Evolutionary conservation across 2,113 vertebrate genomes (phyloP).

Genomic region (Tyrannus savana): DNA sequence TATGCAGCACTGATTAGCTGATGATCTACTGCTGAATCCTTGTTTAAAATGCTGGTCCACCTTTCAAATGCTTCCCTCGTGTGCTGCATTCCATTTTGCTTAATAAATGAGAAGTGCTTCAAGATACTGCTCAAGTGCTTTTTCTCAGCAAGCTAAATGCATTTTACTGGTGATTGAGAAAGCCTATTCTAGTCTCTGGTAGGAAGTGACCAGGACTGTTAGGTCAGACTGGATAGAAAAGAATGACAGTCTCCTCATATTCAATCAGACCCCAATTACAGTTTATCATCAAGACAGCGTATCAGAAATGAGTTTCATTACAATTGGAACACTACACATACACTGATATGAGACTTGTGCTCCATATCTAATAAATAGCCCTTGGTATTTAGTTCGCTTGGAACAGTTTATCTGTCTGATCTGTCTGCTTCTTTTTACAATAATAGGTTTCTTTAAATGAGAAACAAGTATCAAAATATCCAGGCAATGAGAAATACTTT

Average conservation of each 20-base stretch:
- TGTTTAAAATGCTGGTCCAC: slow-evolving; percentile 49
- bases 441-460: neutral
- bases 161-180: slow-evolving; percentile 62
- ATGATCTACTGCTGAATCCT: slow-evolving; percentile 22
- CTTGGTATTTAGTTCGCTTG: slow-evolving; percentile 4
- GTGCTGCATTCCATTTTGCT: slow-evolving; percentile 66
- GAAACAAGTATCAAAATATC: neutral
- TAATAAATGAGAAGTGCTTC: slow-evolving; percentile 69
- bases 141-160: slow-evolving; percentile 66
- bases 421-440: neutral
- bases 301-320: slow-evolving; percentile 69
- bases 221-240: slow-evolving; percentile 50
- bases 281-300: slow-evolving; percentile 71
- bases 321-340: slow-evolving; percentile 19
- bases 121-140: slow-evolving; percentile 62
- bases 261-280: slow-evolving; percentile 71
- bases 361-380: slow-evolving; percentile 47
- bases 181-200: slow-evolving; percentile 31
- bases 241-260: slow-evolving; percentile 42
- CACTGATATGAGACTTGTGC: neutral
- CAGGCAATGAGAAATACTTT: neutral
- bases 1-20: neutral
- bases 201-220: slow-evolving; percentile 68
- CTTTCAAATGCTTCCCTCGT: slow-evolving; percentile 48
- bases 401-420: slow-evolving; percentile 16